Evolutionary conservation across 2,888 invertebrate genomes (phyloP), one percentile per base, ranked within the genome.

Genomic region (Hemithea aestivaria): DNA sequence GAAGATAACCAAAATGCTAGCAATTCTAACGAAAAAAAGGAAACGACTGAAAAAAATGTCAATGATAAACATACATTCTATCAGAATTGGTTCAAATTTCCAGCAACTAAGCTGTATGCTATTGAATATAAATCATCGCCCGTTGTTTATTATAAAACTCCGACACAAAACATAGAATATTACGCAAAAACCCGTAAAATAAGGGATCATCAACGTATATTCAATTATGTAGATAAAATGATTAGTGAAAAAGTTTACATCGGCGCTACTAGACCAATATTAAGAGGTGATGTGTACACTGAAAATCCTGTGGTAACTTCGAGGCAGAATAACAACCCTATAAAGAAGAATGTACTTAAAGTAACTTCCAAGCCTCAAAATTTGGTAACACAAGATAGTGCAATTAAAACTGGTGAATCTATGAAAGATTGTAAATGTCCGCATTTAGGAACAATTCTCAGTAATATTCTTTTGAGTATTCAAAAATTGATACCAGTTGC

Each of bases 141-240:
- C 0, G 51, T 75, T 2, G 47, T 66, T 1, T 62, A 66, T 9
- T 65, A 65, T 37, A 75, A 66, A 53, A 66, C 51, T 31, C 65
- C 72, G 10, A 62, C 61, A 2, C 72, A 73, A 21, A 66, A 75
- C 7, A 66, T 77, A 2, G 84, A 88, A 7, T 76, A 77, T 39
- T 73, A 82, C 8, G 65, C 60, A 4, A 84, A 73, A 60, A 61
- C 66, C 12, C 71, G 73, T 46, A 79, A 82, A 53, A 68, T 74
- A 20, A 73, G 73, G 52, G 73, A 80, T 30, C 74, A 80, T 38
- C 59, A 79, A 49, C 66, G 75, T 51, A 66, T 78, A n/a, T 56
- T 75, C 34, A 73, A 73, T 30, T 80, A 78, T 48, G 62, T 83
- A 1, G 70, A 80, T 40, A 80, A 79, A 63, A 80, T 80, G 73